phyloP scores from a whole-genome alignment of 2,113 vertebrate species.

The Atlantisia rogersi region DNA sequence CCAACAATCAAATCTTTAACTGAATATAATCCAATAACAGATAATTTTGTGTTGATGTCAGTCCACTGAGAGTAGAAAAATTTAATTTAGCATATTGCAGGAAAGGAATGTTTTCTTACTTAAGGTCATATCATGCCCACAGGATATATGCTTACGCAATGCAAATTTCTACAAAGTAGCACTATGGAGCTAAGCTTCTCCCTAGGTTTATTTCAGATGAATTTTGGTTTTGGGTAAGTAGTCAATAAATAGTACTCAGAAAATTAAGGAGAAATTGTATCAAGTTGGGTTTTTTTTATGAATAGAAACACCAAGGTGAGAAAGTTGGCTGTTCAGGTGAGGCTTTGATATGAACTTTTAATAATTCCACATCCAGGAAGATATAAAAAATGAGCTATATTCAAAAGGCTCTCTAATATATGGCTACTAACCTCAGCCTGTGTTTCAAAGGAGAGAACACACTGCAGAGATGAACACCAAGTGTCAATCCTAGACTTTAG shows the following conservation, averaged over 20 bases:
- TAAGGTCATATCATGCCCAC: not conserved
- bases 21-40: not conserved
- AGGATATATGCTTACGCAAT: not conserved
- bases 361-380: not conserved
- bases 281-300: not conserved
- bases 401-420: not conserved
- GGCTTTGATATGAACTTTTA: not conserved
- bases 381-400: not conserved
- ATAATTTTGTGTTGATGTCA: not conserved
- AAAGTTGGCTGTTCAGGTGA: not conserved
- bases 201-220: not conserved
- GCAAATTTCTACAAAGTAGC: not conserved
- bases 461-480: not conserved
- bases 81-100: not conserved
- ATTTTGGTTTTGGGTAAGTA: not conserved
- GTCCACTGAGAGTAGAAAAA: not conserved
- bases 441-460: not conserved
- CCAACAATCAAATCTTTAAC: not conserved
- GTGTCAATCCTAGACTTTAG: not conserved
- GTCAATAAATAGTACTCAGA: not conserved
- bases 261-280: not conserved
- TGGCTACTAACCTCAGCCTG: not conserved
- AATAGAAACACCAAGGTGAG: not conserved
- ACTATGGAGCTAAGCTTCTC: not conserved
- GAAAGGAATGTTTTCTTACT: not conserved